Evolutionary conservation across 1,140 invertebrate species (phyloP), one percentile per base, ranked within the genome.

Genomic region (Himalopsyche phryganea): DNA sequence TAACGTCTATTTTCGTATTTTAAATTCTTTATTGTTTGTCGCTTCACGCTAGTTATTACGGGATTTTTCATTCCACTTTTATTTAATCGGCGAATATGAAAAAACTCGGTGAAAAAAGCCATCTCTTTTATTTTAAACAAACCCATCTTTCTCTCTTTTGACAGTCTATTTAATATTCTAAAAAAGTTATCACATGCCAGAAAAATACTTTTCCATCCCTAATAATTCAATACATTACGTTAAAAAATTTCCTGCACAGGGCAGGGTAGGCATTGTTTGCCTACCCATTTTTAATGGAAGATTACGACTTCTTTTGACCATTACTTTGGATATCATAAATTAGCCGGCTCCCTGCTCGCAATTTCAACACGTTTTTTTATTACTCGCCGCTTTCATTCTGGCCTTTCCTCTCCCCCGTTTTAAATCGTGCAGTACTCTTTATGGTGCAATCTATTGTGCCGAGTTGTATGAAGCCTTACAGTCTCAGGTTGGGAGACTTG

Each of bases 291-390:
- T 56, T 56, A 56, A 56, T 45, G 53, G 45, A 56, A 56, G 53
- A 56, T 56, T 56, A 56, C 33, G 53, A 42, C 45, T 50, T 42
- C 53, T 56, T 56, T 56, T 56, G 53, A 56, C 42, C 53, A 42
- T 36, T 42, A 36, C 18, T 56, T 38, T 18, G 53, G 53, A 23
- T 38, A 54, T 44, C 44, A 56, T 56, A 56, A 56, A 56, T 56
- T 56, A 56, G 53, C 41, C 2, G 19, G 23, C 53, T 15, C 42
- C 52, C 52, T 32, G 50, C 14, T 42, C 36, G 51, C 51, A 44
- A 46, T 54, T 52, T 54, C 51, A 54, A 46, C 51, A 36, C 51
- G 41, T 19, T 54, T 54, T 54, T 54, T 54, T 54, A 54, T 54
- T 46, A 44, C 51, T 51, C 41, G 23, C 49, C 36, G 38, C n/a